These are phyloP conservation scores for Drosophila azteca DNA, from an alignment of 1,140 invertebrate genomes.

Conservation along the genomic window DNA sequence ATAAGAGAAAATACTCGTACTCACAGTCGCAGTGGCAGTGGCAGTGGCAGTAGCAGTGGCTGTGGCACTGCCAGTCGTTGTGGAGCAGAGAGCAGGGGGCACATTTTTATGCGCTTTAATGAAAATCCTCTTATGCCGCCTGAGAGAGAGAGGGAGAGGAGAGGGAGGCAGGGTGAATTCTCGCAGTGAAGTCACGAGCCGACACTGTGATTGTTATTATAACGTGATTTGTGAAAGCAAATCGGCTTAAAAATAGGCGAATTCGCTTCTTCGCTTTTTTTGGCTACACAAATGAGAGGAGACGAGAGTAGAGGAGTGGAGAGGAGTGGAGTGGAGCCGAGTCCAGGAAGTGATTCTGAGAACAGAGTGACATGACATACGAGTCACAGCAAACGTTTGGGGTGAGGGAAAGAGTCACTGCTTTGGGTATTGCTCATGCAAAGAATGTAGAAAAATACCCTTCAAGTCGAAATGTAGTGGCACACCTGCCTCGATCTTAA, in stretches of 20 bases:
- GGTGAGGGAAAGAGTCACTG: too few relatives aligned
- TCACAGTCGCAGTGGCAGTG: slow-evolving; percentile 19
- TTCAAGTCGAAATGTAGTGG: too few relatives aligned
- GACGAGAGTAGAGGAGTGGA: slow-evolving; percentile 5
- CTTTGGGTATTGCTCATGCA: too few relatives aligned
- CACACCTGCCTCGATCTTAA: too few relatives aligned
- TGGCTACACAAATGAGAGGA: background rate
- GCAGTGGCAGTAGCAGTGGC: too few relatives aligned
- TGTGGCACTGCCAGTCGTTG: background rate
- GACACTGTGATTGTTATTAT: slow-evolving; percentile 42
- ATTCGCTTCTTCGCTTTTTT: background rate
- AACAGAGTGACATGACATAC: slow-evolving; percentile 2
- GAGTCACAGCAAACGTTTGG: too few relatives aligned
- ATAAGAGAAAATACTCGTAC: slow-evolving; percentile 32
- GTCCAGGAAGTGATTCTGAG: background rate
- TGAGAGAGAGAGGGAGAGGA: too few relatives aligned
- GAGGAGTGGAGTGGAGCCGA: background rate
- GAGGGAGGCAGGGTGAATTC: background rate
- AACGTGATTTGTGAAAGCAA: slow-evolving; percentile 48
- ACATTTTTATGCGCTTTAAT: slow-evolving; percentile 76
- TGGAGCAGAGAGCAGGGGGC: slow-evolving; percentile 14
- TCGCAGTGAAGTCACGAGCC: slow-evolving; percentile 25
- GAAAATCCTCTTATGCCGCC: slow-evolving; percentile 73
- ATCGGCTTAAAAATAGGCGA: slow-evolving; percentile 45
- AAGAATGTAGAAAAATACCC: too few relatives aligned